Percentiles rank a stretch among this genome's conserved stretches.
Conservation (phyloP, 2,888 invertebrate species). For the Philhelius pedissequus region DNA sequence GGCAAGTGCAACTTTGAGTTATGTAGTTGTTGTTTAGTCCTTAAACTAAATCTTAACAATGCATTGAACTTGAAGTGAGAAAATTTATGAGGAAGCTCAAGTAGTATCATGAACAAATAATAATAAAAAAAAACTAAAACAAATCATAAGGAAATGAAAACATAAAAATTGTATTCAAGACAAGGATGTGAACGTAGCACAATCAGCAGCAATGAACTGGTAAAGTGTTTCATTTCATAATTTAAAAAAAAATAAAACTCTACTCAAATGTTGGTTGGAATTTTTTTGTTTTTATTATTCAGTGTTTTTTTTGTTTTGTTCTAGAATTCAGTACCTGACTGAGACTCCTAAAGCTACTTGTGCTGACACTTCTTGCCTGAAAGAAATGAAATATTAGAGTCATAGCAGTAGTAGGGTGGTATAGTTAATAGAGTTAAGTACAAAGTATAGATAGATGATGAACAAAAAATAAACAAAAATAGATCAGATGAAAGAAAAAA, state of each 20-base stretch:
- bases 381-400: slow-evolving; percentile 78
- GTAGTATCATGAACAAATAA: slow-evolving; percentile 8
- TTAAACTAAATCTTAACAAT: slow-evolving; percentile 40
- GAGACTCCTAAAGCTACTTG: slow-evolving; percentile 94
- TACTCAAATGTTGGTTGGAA: slow-evolving; percentile 54
- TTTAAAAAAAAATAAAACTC: slow-evolving; percentile 28
- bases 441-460: slow-evolving; percentile 55
- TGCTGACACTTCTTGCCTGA: slow-evolving; percentile 93
- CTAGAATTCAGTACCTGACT: slow-evolving; percentile 84
- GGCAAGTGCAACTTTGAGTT: neutral
- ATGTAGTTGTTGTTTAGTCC: neutral
- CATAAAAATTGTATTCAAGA: slow-evolving; percentile 22
- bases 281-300: slow-evolving; percentile 24
- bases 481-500: neutral
- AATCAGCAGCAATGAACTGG: slow-evolving; percentile 64
- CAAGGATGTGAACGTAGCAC: slow-evolving; percentile 59
- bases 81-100: slow-evolving; percentile 45
- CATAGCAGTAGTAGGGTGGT: slow-evolving; percentile 68
- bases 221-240: slow-evolving; percentile 27
- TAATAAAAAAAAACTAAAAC: neutral
- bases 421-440: slow-evolving; percentile 46
- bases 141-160: neutral
- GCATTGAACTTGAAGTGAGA: slow-evolving; percentile 52
- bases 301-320: slow-evolving; percentile 70
- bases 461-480: neutral